Evolutionary conservation across 2,113 vertebrate genomes (phyloP), one percentile per base, ranked within the genome.

Genomic region (Leucopsar rothschildi): DNA sequence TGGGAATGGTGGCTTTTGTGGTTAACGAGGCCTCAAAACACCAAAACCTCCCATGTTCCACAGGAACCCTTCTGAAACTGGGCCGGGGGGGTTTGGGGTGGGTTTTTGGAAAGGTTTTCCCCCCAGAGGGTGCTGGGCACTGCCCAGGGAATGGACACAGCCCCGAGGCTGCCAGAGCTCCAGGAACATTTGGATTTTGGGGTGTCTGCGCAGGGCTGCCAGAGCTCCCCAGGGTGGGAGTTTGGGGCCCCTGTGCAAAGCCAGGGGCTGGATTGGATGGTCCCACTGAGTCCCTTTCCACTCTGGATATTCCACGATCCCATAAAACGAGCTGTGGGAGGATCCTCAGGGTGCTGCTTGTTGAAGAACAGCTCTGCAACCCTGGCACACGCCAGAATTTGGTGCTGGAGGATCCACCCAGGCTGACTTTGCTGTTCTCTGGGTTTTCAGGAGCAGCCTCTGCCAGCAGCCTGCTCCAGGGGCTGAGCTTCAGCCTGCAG

Each of bases 401-500:
- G 5, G 3, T 7, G 35, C 17, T 27, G 61, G 6, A 17, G 50
- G 11, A 6, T 40, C 61, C 59, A n/a, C 37, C 11, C 15, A 27
- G 33, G 28, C 60, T 31, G 10, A 66, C 19, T 33, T 13, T 29
- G 4, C 37, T 21, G 3, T 11, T 16, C 0, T 5, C 5, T 20
- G 45, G 8, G 2, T 9, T 94, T 76, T 77, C 61, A 99, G 99
- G 98, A 53, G 91, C 98, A n/a, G 94, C 98, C 28, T 99, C 99
- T 77, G 99, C 99, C 96, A 99, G 99, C 98, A 99, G 99, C 98
- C 98, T 99, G 71, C 98, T 99, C 15, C 99, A 99, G 92, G 99
- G 99, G 37, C 98, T 99, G 96, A 99, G 99, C 98, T 99, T 99
- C 98, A 99, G 99, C 95, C 98, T 99, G 76, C 99, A 99, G 97